Evolutionary conservation across 2,113 vertebrate species (phyloP).

Genomic region (Pungitius pungitius): DNA sequence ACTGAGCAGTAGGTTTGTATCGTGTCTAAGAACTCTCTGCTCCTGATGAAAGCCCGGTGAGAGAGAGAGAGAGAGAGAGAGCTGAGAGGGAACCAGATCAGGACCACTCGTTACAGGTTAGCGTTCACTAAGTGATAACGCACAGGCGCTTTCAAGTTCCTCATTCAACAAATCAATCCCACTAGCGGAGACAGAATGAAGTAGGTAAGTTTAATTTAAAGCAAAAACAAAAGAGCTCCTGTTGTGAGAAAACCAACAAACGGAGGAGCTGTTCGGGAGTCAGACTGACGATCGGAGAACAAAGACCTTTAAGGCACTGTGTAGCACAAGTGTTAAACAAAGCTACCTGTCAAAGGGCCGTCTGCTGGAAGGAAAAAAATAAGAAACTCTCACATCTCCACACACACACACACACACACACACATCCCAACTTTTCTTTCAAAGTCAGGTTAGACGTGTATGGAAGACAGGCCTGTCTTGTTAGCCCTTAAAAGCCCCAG

Average conservation of each 20-base stretch:
- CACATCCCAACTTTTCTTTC: slow-evolving; percentile 23
- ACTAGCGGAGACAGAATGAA: background rate
- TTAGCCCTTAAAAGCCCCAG: slow-evolving; percentile 50
- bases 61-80: background rate
- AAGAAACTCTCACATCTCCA: slow-evolving; percentile 37
- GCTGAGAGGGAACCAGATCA: background rate
- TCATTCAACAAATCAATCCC: background rate
- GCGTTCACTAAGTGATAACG: background rate
- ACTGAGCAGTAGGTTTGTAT: background rate
- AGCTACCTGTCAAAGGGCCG: slow-evolving; percentile 53
- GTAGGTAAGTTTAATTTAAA: background rate
- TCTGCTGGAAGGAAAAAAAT: slow-evolving; percentile 19
- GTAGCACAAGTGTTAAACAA: slow-evolving; percentile 58
- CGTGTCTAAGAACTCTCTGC: background rate
- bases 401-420: slow-evolving; percentile 22
- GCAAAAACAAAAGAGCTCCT: background rate
- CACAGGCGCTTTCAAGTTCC: background rate
- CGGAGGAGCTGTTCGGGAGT: slow-evolving; percentile 12
- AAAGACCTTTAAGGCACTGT: slow-evolving; percentile 48
- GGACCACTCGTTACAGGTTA: background rate
- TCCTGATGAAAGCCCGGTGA: background rate
- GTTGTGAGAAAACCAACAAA: slow-evolving; percentile 5
- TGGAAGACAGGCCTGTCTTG: slow-evolving; percentile 33
- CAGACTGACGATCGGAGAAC: slow-evolving; percentile 50
- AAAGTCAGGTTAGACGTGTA: slow-evolving; percentile 47